Evolutionary conservation across 2,113 vertebrate genomes (phyloP).

Genomic region (Puma concolor): DNA sequence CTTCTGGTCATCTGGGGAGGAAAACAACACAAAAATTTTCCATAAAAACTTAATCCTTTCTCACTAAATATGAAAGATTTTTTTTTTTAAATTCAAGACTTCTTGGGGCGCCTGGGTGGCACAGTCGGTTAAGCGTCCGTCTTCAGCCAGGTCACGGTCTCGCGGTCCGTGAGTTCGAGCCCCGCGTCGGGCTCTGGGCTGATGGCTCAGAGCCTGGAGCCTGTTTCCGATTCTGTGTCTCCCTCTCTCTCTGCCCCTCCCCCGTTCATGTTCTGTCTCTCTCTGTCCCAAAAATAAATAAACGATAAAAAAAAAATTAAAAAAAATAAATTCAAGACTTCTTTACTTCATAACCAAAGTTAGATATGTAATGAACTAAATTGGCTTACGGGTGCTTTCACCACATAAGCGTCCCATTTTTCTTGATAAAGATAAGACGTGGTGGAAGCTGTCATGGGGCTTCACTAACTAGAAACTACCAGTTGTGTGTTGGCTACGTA

Average conservation of each 20-base stretch:
- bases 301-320: too few relatives aligned
- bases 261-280: too few relatives aligned
- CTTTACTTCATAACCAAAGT: constrained; percentile 30
- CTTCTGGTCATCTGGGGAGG: not conserved
- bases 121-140: too few relatives aligned
- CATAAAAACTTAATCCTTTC: not conserved
- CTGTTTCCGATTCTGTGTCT: too few relatives aligned
- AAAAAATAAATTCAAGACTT: not conserved
- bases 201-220: too few relatives aligned
- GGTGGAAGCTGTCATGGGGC: not conserved
- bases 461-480: constrained; percentile 17
- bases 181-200: too few relatives aligned
- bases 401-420: constrained; percentile 16
- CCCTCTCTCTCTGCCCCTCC: too few relatives aligned
- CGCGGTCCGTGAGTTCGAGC: too few relatives aligned
- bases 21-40: constrained; percentile 1
- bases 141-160: too few relatives aligned
- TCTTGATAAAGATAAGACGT: constrained; percentile 53
- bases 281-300: too few relatives aligned
- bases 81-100: not conserved
- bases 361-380: constrained; percentile 52
- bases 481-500: constrained; percentile 14
- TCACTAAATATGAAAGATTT: not conserved
- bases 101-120: not conserved
- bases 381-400: not conserved